Evolutionary conservation across 2,113 vertebrate species (phyloP), one percentile per base, ranked within the genome.

Genomic region (Heterotilapia buettikoferi): DNA sequence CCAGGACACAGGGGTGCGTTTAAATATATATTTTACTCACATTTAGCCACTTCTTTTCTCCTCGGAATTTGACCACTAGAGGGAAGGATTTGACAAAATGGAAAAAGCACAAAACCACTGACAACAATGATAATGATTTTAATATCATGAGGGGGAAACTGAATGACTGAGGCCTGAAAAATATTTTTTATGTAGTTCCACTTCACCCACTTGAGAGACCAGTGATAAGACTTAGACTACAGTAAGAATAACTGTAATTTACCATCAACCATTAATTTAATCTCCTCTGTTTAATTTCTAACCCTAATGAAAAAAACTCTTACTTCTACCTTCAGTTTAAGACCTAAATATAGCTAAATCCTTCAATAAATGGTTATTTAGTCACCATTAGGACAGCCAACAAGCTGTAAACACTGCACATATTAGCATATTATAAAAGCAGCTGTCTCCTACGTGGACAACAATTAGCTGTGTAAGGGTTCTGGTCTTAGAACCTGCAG

Each of bases 401-500:
- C 71, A n/a, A 50, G 24, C 43, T 50, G 24, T 78, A 31, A 78
- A 50, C 24, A 29, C 13, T 24, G 43, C 38, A 7, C 24, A 47
- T 18, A 29, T 26, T 7, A 76, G 16, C 43, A 29, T 66, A 12
- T 38, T 66, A 38, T 40, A 66, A 66, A n/a, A 66, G 59, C 31
- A 66, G 31, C 19, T 12, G 61, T 38, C n/a, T 71, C 66, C 1
- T 71, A 14, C 24, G 12, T 14, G n/a, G n/a, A 71, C n/a, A 14
- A 0, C 21, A 71, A 2, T 40, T 40, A 68, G n/a, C 57, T 19
- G 5, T 33, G 16, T 33, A 0, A 0, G 2, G 14, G 0, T 18
- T 19, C 29, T 36, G 59, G 0, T 11, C 59, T 12, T 63, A 3
- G 9, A 61, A 61, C 57, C 59, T 63, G 59, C 16, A 61, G 29